These are phyloP conservation scores for Ptychadena robeensis DNA, from an alignment of 2,797 vertebrate genomes.

Conservation along the genomic window DNA sequence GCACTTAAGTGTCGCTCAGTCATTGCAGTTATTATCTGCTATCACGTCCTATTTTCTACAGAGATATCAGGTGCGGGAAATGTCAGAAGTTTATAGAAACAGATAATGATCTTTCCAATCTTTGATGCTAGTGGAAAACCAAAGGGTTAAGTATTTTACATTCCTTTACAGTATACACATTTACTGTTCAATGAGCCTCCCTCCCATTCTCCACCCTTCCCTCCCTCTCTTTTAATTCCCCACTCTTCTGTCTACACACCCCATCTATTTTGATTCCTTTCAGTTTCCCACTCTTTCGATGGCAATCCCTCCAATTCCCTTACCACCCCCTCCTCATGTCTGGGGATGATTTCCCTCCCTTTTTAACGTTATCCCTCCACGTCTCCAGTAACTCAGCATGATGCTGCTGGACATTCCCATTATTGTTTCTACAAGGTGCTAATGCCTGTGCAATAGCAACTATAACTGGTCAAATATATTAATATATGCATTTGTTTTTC, in stretches of 20 bases:
- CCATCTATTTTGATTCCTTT: neutral
- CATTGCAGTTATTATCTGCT: slow-evolving; percentile 2
- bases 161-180: slow-evolving; percentile 44
- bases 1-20: slow-evolving; percentile 24
- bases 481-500: too few relatives aligned
- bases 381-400: neutral
- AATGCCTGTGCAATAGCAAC: neutral
- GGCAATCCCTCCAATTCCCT: slow-evolving; percentile 21
- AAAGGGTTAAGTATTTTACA: slow-evolving; percentile 32
- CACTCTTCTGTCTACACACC: neutral
- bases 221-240: slow-evolving; percentile 42
- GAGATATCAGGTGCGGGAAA: slow-evolving; percentile 40
- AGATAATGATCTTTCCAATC: slow-evolving; percentile 45
- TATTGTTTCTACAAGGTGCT: neutral
- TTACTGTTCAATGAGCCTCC: slow-evolving; percentile 22
- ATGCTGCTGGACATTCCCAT: neutral
- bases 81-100: slow-evolving; percentile 37
- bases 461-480: too few relatives aligned
- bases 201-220: slow-evolving; percentile 49
- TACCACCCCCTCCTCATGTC: neutral
- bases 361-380: slow-evolving; percentile 2
- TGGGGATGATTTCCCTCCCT: neutral
- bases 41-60: slow-evolving; percentile 22
- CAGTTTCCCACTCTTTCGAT: slow-evolving; percentile 45
- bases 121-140: slow-evolving; percentile 38